These are phyloP conservation scores for Sepiola atlantica DNA, from an alignment of 2,888 invertebrate genomes.

Conservation along the genomic window DNA sequence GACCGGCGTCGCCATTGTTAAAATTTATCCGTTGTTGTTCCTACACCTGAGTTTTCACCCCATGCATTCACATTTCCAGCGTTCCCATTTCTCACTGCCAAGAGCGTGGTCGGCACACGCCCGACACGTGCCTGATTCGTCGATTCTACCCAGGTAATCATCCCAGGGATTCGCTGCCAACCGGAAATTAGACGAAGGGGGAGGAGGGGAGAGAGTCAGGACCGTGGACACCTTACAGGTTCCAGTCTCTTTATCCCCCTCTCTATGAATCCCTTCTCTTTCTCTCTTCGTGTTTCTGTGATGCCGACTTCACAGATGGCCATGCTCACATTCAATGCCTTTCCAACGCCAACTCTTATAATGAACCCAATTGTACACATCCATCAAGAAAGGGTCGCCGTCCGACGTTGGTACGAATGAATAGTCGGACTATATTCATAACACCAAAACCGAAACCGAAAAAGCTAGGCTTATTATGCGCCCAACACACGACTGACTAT, in stretches of 20 bases:
- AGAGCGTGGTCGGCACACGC: neutral
- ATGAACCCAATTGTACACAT: conserved; percentile 5
- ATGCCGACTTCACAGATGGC: conserved; percentile 32
- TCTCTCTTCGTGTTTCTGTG: neutral
- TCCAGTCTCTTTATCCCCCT: neutral
- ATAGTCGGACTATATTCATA: conserved; percentile 3
- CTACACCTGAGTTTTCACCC: neutral
- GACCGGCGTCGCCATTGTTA: conserved; percentile 40
- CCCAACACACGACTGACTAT: neutral
- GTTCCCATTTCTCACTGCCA: neutral
- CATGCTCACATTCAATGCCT: neutral
- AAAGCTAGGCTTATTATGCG: neutral
- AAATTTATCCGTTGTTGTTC: neutral
- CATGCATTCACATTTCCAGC: neutral
- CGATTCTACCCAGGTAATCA: neutral
- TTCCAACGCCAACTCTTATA: neutral
- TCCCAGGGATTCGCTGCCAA: conserved; percentile 1
- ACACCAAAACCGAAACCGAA: neutral
- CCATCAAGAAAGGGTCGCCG: neutral
- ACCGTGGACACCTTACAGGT: conserved; percentile 41
- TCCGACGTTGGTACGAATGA: neutral
- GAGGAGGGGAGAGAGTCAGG: neutral
- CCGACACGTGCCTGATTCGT: neutral
- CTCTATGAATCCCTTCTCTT: no score
- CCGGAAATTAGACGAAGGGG: conserved; percentile 39